Conservation (phyloP, 2,888 invertebrate species). For the Amphiduros pacificus region DNA sequence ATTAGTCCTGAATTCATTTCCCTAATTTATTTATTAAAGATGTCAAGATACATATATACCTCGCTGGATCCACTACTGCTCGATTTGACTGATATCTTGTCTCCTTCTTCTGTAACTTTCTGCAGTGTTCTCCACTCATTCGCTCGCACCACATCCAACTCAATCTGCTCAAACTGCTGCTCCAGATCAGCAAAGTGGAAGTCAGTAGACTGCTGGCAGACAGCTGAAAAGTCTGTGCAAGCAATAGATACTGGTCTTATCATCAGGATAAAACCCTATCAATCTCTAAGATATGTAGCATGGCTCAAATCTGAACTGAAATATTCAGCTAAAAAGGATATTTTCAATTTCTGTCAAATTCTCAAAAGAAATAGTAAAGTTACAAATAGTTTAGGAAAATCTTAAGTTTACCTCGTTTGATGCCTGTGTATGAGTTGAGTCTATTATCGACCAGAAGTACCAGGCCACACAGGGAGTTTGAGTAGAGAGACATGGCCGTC, state of each 20-base stretch:
- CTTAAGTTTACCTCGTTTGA: constrained; percentile 64
- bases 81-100: constrained; percentile 48
- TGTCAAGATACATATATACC: no score
- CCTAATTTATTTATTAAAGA: no score
- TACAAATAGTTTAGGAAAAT: no score
- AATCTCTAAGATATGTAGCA: no score
- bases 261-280: no score
- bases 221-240: constrained; percentile 71
- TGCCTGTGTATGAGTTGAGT: constrained; percentile 69
- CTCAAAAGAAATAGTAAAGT: neutral
- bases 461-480: constrained; percentile 83
- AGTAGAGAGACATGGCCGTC: constrained; percentile 91
- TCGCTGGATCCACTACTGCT: constrained; percentile 35
- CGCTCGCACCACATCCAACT: constrained; percentile 42
- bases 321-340: neutral
- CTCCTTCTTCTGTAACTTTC: constrained; percentile 35
- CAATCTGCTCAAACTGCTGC: constrained; percentile 73
- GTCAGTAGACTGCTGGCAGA: constrained; percentile 83
- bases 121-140: constrained; percentile 38
- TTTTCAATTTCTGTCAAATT: neutral
- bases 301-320: neutral
- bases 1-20: no score
- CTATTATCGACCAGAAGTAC: constrained; percentile 78
- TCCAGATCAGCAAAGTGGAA: constrained; percentile 90
- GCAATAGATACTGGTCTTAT: no score